Conservation (phyloP, 2,797 vertebrate genomes). For the Sitta carolinensis region DNA sequence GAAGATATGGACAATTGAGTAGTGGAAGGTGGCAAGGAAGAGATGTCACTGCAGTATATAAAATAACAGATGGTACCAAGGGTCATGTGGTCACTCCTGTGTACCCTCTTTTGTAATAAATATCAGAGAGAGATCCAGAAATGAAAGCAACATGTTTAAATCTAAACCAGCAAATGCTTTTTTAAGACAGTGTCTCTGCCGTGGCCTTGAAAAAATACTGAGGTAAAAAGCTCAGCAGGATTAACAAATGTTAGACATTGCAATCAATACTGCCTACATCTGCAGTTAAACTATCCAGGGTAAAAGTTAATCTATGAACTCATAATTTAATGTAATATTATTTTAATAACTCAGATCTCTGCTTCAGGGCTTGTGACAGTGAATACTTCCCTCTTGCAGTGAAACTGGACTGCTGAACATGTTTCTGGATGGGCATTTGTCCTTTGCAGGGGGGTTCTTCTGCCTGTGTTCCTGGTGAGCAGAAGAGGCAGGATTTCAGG, state of each 20-base stretch:
- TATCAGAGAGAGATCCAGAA: not conserved
- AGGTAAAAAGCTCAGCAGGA: not conserved
- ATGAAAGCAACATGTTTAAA: constrained; percentile 50
- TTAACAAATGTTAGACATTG: constrained; percentile 31
- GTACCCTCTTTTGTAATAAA: constrained; percentile 39
- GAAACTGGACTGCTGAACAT: not conserved
- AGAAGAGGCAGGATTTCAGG: constrained; percentile 37
- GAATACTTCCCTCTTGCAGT: not conserved
- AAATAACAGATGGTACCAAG: constrained; percentile 18
- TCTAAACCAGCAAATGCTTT: constrained; percentile 44
- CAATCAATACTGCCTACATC: not conserved
- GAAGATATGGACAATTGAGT: constrained; percentile 28
- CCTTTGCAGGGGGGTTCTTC: not conserved
- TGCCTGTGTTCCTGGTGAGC: not conserved
- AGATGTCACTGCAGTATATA: constrained; percentile 38
- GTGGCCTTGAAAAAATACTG: constrained; percentile 5
- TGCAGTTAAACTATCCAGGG: constrained; percentile 15
- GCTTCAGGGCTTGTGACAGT: not conserved
- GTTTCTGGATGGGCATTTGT: not conserved
- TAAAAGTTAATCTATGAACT: constrained; percentile 34
- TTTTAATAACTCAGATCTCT: constrained; percentile 11
- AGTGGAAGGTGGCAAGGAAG: constrained; percentile 14
- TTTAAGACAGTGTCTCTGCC: constrained; percentile 34
- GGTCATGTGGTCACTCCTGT: not conserved
- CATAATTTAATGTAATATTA: constrained; percentile 29